Conservation (phyloP, 2,113 vertebrate genomes). For the Dermatemys mawii region DNA sequence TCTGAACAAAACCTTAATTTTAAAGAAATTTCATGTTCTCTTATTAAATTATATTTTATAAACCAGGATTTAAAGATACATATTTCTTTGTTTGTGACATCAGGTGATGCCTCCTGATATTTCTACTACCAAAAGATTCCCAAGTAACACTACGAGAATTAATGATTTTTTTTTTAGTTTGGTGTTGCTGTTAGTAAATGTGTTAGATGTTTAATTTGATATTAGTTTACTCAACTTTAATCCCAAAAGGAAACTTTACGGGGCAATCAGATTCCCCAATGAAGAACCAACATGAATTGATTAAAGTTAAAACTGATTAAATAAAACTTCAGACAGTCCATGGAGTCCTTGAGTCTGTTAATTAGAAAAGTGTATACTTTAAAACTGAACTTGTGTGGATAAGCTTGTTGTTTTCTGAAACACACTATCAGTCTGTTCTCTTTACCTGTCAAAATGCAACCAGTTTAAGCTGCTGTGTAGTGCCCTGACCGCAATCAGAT, state of each 20-base stretch:
- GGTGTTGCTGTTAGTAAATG: background rate
- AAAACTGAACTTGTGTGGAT: background rate
- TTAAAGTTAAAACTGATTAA: background rate
- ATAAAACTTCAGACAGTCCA: background rate
- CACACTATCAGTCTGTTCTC: background rate
- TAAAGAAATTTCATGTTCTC: background rate
- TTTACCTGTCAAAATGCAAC: background rate
- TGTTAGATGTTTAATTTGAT: background rate
- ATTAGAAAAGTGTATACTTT: background rate
- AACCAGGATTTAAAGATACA: background rate
- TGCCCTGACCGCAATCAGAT: background rate
- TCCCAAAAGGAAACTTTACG: background rate
- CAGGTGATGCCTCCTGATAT: background rate
- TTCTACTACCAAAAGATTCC: background rate
- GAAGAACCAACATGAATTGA: background rate
- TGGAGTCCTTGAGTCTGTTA: background rate
- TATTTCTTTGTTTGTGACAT: background rate
- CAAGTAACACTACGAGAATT: background rate
- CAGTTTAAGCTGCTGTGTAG: background rate
- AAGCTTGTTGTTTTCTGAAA: background rate
- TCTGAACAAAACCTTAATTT: slow-evolving; percentile 29
- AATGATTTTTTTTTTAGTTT: background rate
- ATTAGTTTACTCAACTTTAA: background rate
- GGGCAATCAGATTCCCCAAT: background rate
- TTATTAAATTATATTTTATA: background rate